Conservation (phyloP, 2,113 vertebrate species). For the Symphodus melops region DNA sequence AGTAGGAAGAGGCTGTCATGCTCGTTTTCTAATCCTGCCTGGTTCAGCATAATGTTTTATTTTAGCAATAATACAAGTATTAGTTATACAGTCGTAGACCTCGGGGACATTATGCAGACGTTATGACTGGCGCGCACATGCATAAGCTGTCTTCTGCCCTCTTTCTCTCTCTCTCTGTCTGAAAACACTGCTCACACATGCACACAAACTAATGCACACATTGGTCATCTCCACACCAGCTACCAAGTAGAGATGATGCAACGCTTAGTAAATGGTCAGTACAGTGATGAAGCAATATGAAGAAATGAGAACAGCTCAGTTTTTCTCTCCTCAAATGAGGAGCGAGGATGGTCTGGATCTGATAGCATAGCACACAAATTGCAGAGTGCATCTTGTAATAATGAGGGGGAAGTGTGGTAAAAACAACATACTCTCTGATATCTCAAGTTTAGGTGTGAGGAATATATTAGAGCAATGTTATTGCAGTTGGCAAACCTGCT, state of each 20-base stretch:
- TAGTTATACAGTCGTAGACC: slow-evolving; percentile 70
- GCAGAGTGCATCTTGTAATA: slow-evolving; percentile 32
- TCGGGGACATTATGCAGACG: slow-evolving; percentile 63
- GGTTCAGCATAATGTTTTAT: slow-evolving; percentile 72
- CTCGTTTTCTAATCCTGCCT: slow-evolving; percentile 71
- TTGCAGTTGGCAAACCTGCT: slow-evolving; percentile 27
- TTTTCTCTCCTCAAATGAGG: not conserved
- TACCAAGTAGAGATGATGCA: slow-evolving; percentile 46
- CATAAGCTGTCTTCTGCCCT: slow-evolving; percentile 30
- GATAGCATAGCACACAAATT: slow-evolving; percentile 27
- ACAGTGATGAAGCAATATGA: slow-evolving; percentile 39
- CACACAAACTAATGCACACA: slow-evolving; percentile 13
- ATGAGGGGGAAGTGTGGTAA: slow-evolving; percentile 33
- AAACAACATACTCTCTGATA: slow-evolving; percentile 41
- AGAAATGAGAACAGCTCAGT: slow-evolving; percentile 47
- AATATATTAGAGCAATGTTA: slow-evolving; percentile 46
- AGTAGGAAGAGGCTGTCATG: slow-evolving; percentile 66
- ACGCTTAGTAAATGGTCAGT: slow-evolving; percentile 36
- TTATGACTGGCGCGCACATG: slow-evolving; percentile 50
- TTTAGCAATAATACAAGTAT: slow-evolving; percentile 70
- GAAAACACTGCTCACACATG: not conserved
- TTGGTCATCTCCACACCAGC: slow-evolving; percentile 45
- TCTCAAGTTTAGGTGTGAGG: slow-evolving; percentile 52
- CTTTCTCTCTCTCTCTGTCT: not conserved
- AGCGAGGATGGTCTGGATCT: slow-evolving; percentile 15